Evolutionary conservation across 2,888 invertebrate genomes (phyloP).

Genomic region (Artemia sinica): DNA sequence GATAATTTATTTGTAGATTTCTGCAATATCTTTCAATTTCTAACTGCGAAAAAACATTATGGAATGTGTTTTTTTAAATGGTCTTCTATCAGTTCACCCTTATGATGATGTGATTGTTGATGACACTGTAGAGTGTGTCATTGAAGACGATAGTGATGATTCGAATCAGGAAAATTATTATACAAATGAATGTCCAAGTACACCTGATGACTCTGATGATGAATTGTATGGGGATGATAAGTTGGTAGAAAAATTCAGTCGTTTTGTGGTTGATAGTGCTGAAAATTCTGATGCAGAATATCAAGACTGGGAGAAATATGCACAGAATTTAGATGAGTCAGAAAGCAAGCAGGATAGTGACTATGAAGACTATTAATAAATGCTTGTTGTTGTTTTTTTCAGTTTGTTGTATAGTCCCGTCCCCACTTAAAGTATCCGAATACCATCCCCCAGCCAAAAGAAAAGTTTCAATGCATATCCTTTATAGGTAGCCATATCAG

Average conservation of each 20-base stretch:
- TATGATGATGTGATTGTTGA: neutral
- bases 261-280: neutral
- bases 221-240: neutral
- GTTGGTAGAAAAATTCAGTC: neutral
- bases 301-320: neutral
- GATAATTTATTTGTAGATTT: too few relatives aligned
- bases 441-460: too few relatives aligned
- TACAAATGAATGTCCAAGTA: conserved; percentile 11
- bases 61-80: too few relatives aligned
- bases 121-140: neutral
- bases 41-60: too few relatives aligned
- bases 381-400: neutral
- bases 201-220: conserved; percentile 9
- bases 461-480: too few relatives aligned
- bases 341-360: neutral
- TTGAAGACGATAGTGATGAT: neutral
- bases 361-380: neutral
- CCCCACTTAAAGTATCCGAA: too few relatives aligned
- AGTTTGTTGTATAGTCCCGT: too few relatives aligned
- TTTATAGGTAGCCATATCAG: too few relatives aligned
- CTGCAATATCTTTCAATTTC: too few relatives aligned
- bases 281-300: neutral
- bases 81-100: neutral
- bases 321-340: neutral
- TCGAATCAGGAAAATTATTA: conserved; percentile 2